phyloP scores from a whole-genome alignment of 2,113 vertebrate genomes.

The Alces alces region DNA sequence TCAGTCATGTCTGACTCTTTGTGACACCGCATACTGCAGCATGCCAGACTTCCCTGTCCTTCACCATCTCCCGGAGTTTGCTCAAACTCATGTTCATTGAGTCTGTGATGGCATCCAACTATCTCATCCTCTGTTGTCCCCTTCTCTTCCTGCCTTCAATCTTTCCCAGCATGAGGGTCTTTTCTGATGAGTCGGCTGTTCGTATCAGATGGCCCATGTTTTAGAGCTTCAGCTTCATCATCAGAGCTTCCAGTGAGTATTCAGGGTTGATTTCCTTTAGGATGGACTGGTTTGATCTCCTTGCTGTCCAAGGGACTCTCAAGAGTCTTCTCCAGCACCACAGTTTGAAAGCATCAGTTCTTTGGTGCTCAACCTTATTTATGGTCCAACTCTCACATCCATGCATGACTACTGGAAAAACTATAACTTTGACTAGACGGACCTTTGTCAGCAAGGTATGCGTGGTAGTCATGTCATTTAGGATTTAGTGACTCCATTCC shows the following conservation, averaged over 20 bases:
- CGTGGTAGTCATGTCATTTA: rapidly evolving
- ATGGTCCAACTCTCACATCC: neutral
- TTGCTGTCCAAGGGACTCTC: neutral
- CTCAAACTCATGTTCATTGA: neutral
- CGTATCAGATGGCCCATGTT: neutral
- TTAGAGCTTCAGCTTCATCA: neutral
- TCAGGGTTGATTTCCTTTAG: neutral
- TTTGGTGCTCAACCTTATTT: neutral
- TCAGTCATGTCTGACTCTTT: neutral
- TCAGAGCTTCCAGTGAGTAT: neutral
- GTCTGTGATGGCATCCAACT: neutral
- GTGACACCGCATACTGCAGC: neutral
- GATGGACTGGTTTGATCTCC: neutral
- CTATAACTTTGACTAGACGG: neutral
- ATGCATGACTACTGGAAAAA: neutral
- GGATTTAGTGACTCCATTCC: neutral
- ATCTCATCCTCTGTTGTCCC: neutral
- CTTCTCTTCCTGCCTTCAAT: neutral
- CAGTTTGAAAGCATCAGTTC: neutral
- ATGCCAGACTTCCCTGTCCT: neutral
- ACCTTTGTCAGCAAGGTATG: neutral
- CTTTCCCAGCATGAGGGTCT: neutral
- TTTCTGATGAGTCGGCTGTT: neutral
- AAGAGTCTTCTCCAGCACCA: neutral
- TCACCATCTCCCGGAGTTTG: neutral